Base-by-base conservation (phyloP, 1,140 invertebrate species). In the Meloidogyne chitwoodi region DNA sequence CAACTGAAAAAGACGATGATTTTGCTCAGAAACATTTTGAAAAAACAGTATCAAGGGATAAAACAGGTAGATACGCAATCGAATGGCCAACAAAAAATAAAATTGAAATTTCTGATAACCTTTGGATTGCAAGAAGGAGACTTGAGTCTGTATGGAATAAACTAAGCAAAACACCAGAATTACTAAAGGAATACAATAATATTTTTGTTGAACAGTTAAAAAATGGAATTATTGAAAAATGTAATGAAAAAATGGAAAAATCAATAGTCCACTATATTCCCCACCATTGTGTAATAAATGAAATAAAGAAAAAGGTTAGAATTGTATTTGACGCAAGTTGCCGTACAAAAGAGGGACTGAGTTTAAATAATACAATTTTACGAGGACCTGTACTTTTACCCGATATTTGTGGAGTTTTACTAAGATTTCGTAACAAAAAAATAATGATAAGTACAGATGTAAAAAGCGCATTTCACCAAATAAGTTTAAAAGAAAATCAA, bases 181-280 rank as follows among this genome's bases (percentile, higher is more conserved):
- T 76, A 24, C 24, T 76, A 19, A 2, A 78, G 24, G 71, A 76
- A 48, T 70, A 73, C n/a, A 8, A 76, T 11, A 34, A 38, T 2
- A 8, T 77, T 19, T 27, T 76, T n/a, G 14, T 11, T 1, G 75
- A 76, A 61, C 75, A 76, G 48, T 41, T 74, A 26, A n/a, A 41
- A 38, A 22, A 48, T 14, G 44, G 29, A 8, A 76, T 76, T 19
- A 76, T 76, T 38, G 75, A 76, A 76, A 16, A 31, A 16, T 38
- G 27, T 1, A 24, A 67, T 16, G 14, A 16, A 24, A 31, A 38
- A 22, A 24, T 5, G 8, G 34, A 74, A 34, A 34, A 34, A 34
- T 4, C 34, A 19, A 1, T 77, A n/a, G 65, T 61, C 8, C 75
- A 76, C 31, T 71, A 71, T 61, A 19, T 71, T 31, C 69, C 69